phyloP scores from a whole-genome alignment of 2,113 vertebrate genomes.

The Dinomys branickii region DNA sequence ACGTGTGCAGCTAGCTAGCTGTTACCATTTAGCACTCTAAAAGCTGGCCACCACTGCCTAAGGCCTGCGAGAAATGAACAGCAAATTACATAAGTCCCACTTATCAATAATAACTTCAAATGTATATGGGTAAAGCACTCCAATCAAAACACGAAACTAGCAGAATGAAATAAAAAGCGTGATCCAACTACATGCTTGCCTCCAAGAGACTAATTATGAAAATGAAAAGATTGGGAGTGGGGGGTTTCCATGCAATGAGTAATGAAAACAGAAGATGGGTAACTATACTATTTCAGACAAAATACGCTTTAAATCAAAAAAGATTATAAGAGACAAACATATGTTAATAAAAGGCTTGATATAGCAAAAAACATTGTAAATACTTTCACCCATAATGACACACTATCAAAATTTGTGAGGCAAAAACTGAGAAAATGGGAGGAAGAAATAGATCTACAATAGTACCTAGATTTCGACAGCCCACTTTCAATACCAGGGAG shows the following conservation, averaged over 20 bases:
- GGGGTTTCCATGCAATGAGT: not conserved
- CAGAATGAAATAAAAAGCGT: not conserved
- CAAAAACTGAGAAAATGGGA: not conserved
- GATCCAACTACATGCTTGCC: not conserved
- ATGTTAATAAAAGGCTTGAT: not conserved
- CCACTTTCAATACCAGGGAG: not conserved
- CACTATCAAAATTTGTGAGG: not conserved
- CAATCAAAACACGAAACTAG: not conserved
- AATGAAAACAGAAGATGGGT: not conserved
- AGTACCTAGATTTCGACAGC: not conserved
- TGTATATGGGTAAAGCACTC: not conserved
- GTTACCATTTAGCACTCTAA: not conserved
- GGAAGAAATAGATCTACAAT: not conserved
- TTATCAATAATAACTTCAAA: not conserved
- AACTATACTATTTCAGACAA: not conserved
- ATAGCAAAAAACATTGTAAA: not conserved
- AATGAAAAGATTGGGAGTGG: not conserved
- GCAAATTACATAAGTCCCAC: not conserved
- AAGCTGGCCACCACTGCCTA: not conserved
- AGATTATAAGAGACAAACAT: not conserved
- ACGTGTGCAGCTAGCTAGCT: not conserved
- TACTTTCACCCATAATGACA: not conserved
- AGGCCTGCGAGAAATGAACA: not conserved
- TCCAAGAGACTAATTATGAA: not conserved
- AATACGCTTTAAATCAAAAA: not conserved